Conservation (phyloP, 2,113 vertebrate genomes). For the Ornithorhynchus anatinus region DNA sequence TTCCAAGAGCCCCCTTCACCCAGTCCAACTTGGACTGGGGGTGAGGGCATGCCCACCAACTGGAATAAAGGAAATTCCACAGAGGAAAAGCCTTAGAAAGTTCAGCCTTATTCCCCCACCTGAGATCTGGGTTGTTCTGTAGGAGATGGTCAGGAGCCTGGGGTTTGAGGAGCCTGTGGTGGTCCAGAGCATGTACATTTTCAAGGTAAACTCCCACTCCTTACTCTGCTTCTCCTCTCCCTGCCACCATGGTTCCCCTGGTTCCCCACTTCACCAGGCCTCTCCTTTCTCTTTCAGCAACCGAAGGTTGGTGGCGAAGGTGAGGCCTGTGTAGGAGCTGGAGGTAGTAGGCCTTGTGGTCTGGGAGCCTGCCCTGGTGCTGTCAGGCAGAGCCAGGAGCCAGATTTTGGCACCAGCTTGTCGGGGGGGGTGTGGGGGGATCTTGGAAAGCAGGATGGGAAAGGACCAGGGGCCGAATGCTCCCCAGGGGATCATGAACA, state of each 20-base stretch:
- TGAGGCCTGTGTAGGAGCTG: constrained; percentile 47
- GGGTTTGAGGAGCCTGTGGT: constrained; percentile 83
- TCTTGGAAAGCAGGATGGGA: no score
- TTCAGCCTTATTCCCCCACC: not conserved
- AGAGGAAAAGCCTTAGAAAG: no score
- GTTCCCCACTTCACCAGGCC: not conserved
- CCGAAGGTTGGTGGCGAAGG: constrained; percentile 93
- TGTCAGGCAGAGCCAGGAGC: no score
- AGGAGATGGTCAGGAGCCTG: constrained; percentile 83
- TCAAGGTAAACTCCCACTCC: constrained; percentile 81
- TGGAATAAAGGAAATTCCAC: no score
- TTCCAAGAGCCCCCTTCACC: not conserved
- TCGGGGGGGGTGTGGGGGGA: no score
- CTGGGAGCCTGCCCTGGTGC: no score
- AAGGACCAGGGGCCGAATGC: no score
- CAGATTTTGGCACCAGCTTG: no score
- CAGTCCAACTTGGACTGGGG: no score
- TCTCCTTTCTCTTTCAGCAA: constrained; percentile 78
- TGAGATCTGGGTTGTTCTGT: not conserved
- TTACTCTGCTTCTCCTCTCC: not conserved
- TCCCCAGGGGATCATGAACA: no score
- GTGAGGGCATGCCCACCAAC: not conserved
- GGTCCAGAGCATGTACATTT: constrained; percentile 98
- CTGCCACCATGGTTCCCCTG: not conserved
- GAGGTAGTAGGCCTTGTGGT: no score